Conservation (phyloP, 2,797 vertebrate species). For the Urosaurus nigricauda region DNA sequence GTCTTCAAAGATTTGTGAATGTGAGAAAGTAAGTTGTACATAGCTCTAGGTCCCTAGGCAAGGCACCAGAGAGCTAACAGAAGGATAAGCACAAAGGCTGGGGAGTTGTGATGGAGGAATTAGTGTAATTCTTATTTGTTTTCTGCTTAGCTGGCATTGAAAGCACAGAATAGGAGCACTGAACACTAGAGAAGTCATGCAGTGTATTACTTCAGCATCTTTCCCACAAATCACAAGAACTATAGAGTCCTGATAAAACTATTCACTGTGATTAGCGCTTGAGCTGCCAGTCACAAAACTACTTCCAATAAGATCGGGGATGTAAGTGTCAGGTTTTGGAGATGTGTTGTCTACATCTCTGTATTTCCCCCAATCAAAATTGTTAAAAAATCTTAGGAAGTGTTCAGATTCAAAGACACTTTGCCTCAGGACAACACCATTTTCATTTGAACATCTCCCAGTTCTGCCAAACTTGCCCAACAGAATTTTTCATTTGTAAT, state of each 20-base stretch:
- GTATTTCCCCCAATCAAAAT: too few species aligned
- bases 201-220: not conserved
- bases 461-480: not conserved
- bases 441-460: not conserved
- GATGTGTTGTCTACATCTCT: not conserved
- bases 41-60: not conserved
- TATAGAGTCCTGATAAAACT: not conserved
- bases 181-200: not conserved
- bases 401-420: not conserved
- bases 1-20: not conserved
- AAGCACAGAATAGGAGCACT: not conserved
- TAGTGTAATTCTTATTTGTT: not conserved
- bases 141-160: not conserved
- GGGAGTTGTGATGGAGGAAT: not conserved
- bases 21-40: not conserved
- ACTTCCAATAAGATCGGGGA: not conserved
- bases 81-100: not conserved
- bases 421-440: not conserved
- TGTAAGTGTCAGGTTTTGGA: not conserved
- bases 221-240: not conserved
- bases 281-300: not conserved
- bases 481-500: not conserved
- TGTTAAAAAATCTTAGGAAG: not conserved
- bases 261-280: not conserved
- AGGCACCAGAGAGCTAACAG: not conserved